These are phyloP conservation scores for Sycophila sp. DNA, from an alignment of 1,140 invertebrate genomes.

Conservation along the genomic window DNA sequence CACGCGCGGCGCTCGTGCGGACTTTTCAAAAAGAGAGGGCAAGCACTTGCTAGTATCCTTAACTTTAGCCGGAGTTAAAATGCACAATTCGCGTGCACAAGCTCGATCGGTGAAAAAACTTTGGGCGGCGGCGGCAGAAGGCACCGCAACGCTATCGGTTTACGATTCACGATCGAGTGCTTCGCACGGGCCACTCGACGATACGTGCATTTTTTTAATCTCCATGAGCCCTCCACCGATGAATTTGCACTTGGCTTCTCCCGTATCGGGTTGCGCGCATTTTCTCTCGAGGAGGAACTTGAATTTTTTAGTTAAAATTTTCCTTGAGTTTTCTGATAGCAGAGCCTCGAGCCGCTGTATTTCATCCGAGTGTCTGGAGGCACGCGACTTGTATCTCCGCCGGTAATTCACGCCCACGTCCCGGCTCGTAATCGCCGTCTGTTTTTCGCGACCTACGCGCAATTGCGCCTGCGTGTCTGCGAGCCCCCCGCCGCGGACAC, in stretches of 20 bases:
- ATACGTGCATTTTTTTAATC: conserved; percentile 47
- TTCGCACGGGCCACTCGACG: conserved; percentile 41
- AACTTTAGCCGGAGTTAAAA: too few relatives aligned
- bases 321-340: too few relatives aligned
- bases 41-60: too few relatives aligned
- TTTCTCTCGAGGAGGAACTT: not conserved
- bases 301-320: too few relatives aligned
- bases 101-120: too few relatives aligned
- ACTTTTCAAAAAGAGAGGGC: conserved; percentile 11
- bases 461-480: conserved; percentile 43
- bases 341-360: too few relatives aligned
- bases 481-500: conserved; percentile 54
- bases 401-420: conserved; percentile 59
- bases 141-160: conserved; percentile 61
- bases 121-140: too few relatives aligned
- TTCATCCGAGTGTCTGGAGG: too few relatives aligned
- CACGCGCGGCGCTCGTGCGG: conserved; percentile 51
- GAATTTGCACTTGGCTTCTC: conserved; percentile 64
- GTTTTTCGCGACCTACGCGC: conserved; percentile 55
- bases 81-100: too few relatives aligned
- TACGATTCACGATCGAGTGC: conserved; percentile 58
- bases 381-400: conserved; percentile 47
- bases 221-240: conserved; percentile 44
- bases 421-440: conserved; percentile 42
- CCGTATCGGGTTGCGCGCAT: conserved; percentile 56